Conservation (phyloP, 2,888 invertebrate species). For the Pammene fasciana region DNA sequence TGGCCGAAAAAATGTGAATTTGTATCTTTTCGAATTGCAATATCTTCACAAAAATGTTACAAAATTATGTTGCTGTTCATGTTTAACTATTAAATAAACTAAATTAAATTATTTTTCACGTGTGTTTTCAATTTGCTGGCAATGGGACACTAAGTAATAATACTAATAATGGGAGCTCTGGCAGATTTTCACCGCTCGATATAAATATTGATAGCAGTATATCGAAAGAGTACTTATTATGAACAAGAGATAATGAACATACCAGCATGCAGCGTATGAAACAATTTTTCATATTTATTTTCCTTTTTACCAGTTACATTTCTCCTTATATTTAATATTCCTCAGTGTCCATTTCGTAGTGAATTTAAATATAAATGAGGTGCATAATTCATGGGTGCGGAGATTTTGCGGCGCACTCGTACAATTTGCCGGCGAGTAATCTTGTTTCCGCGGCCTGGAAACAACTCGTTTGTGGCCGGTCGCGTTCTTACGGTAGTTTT, state of each 20-base stretch:
- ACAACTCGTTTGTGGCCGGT: slow-evolving; percentile 23
- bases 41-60: no score
- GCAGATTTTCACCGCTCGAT: no score
- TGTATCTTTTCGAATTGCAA: no score
- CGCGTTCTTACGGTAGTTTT: slow-evolving; percentile 13
- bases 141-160: no score
- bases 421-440: slow-evolving; percentile 27
- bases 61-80: no score
- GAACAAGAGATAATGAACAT: not conserved
- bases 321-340: not conserved
- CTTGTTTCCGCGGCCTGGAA: slow-evolving; percentile 18
- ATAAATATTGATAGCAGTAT: no score
- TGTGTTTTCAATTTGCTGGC: no score
- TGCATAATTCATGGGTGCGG: slow-evolving; percentile 22
- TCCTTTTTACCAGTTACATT: slow-evolving; percentile 1
- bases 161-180: no score
- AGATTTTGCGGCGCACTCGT: slow-evolving; percentile 23
- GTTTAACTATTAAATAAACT: no score
- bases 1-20: no score
- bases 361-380: slow-evolving; percentile 30
- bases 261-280: not conserved
- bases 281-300: not conserved
- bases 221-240: no score
- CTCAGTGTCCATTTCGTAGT: slow-evolving; percentile 21
- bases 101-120: no score